These are phyloP conservation scores for Metacarcinus magister DNA, from an alignment of 2,888 invertebrate species.

Conservation along the genomic window DNA sequence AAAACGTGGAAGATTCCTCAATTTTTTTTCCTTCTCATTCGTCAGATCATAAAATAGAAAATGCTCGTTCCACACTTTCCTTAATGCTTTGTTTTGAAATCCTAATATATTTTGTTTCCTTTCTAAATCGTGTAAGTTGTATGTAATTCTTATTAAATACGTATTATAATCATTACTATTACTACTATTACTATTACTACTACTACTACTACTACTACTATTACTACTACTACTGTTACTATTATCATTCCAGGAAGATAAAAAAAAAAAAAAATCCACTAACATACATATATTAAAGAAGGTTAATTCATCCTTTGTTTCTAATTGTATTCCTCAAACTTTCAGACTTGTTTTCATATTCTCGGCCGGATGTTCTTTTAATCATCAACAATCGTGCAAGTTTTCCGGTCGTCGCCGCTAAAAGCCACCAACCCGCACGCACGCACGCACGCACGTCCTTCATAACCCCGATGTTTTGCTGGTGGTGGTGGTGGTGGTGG, in stretches of 20 bases:
- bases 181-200: background rate
- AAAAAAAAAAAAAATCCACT: background rate
- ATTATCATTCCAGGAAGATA: background rate
- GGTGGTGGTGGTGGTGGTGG: too few species aligned
- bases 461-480: background rate
- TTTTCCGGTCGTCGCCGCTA: background rate
- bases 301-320: background rate
- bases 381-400: background rate
- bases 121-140: background rate
- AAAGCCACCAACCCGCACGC: background rate
- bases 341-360: background rate
- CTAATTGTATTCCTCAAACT: background rate
- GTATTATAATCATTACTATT: background rate
- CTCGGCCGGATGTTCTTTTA: background rate
- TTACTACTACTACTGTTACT: slow-evolving; percentile 22
- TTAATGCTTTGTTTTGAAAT: background rate
- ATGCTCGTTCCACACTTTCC: background rate
- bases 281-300: background rate
- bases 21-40: background rate
- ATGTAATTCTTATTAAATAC: background rate
- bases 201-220: slow-evolving; percentile 11
- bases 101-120: background rate
- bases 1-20: background rate
- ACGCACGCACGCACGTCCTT: background rate
- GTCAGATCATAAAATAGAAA: slow-evolving; percentile 19